Evolutionary conservation across 2,113 vertebrate genomes (phyloP).

Genomic region (Pholis gunnellus): DNA sequence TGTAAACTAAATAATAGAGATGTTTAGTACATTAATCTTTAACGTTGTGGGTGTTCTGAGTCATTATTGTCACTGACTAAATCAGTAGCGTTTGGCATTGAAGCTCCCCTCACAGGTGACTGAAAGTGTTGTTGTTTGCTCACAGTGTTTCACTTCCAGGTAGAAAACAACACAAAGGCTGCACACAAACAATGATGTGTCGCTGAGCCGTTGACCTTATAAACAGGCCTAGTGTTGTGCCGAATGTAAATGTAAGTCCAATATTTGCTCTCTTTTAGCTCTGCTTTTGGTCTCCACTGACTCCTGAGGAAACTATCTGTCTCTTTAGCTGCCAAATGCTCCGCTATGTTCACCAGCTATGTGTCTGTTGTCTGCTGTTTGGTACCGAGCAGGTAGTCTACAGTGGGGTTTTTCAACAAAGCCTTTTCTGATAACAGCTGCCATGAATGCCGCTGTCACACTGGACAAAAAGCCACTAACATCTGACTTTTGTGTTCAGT

Average conservation of each 20-base stretch:
- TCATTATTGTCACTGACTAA: background rate
- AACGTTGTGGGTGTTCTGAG: background rate
- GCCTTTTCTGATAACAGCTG: background rate
- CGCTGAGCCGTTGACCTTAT: background rate
- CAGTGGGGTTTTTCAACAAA: background rate
- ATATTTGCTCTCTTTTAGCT: background rate
- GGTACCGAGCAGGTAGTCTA: background rate
- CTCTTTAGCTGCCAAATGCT: background rate
- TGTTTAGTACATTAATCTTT: background rate
- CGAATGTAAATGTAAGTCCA: background rate
- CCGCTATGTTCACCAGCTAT: too few relatives aligned
- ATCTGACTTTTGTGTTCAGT: background rate
- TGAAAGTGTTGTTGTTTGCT: background rate
- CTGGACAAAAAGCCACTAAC: too few relatives aligned
- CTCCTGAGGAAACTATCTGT: background rate
- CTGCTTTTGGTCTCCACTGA: background rate
- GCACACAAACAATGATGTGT: too few relatives aligned
- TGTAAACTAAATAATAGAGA: background rate
- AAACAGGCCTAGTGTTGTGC: background rate
- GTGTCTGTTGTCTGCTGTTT: background rate
- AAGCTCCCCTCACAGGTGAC: slow-evolving; percentile 15
- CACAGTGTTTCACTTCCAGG: background rate
- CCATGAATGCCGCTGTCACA: background rate
- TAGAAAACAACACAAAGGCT: background rate
- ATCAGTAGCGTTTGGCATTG: background rate